Percentiles rank a stretch among this genome's conserved stretches.
phyloP scores from a whole-genome alignment of 2,888 invertebrate species.

The Subacronicta megacephala region DNA sequence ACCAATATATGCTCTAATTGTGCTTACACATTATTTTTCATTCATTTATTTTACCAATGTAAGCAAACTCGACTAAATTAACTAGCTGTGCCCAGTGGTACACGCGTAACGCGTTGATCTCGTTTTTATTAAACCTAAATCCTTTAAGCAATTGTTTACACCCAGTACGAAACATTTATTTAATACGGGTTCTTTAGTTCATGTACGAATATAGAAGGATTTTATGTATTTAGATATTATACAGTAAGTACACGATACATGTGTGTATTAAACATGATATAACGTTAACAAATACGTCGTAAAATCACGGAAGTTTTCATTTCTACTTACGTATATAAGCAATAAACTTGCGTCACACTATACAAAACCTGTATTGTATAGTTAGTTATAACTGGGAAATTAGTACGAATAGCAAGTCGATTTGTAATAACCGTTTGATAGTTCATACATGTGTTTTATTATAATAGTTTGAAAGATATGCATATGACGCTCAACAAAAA shows the following conservation, averaged over 20 bases:
- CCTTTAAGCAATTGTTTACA: too few species aligned
- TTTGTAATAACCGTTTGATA: slow-evolving; percentile 29
- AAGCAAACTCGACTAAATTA: background rate
- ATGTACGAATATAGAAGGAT: too few species aligned
- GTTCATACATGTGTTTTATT: slow-evolving; percentile 33
- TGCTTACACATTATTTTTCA: slow-evolving; percentile 78
- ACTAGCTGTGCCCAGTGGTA: background rate
- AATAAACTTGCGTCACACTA: slow-evolving; percentile 32
- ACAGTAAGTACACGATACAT: background rate
- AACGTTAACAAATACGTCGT: slow-evolving; percentile 33
- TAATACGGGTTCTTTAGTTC: too few species aligned
- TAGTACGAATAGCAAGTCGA: slow-evolving; percentile 13
- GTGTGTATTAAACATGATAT: slow-evolving; percentile 24
- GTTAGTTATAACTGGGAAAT: slow-evolving; percentile 7
- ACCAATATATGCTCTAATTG: slow-evolving; percentile 81
- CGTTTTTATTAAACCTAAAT: too few species aligned
- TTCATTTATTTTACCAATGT: background rate
- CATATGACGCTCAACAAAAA: slow-evolving; percentile 66
- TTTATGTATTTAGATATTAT: too few species aligned
- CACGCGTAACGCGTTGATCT: too few species aligned
- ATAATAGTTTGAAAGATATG: slow-evolving; percentile 53
- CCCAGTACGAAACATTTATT: too few species aligned
- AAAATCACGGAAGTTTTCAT: slow-evolving; percentile 41
- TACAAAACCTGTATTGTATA: slow-evolving; percentile 26
- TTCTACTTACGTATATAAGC: slow-evolving; percentile 21